Evolutionary conservation across 1,140 invertebrate species (phyloP), one percentile per base, ranked within the genome.

Genomic region (Plodia interpunctella): DNA sequence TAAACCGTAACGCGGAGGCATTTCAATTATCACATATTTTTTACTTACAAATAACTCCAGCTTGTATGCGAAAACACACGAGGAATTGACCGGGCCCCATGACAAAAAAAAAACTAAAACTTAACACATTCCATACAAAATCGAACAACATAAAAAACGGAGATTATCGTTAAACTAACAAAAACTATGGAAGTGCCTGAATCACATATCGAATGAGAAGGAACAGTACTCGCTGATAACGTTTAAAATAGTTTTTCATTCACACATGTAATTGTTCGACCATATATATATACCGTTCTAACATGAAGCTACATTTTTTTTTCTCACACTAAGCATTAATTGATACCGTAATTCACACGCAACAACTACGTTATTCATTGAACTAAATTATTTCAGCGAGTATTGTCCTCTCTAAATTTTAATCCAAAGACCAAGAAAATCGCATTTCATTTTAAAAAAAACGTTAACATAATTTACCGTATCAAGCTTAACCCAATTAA

Each of bases 11-110:
- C 80, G 76, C 76, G 66, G 75, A 68, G 72, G 75, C 78, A 68
- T 65, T n/a, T 65, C 74, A 77, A 77, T 76, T 83, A 85, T 82
- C 82, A 84, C 84, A 85, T 44, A 15, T 74, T 76, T 78, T 80
- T 80, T 49, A 59, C 60, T 68, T 59, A 59, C 35, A 49, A 58
- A 55, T 53, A 60, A 62, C 57, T 32, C 53, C 70, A 68, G 72
- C 70, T 76, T 67, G 17, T 28, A 55, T 55, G 59, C 52, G 32
- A 55, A 68, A 72, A 61, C 56, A 68, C 65, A 65, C 64, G 69
- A 62, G 67, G 66, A 72, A 69, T 66, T 67, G 67, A 66, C 67
- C 57, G 59, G 62, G 59, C 68, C 70, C 70, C 56, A 64, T 66
- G 32, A 60, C 53, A 72, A 49, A 59, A 68, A 72, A 80, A 68